Evolutionary conservation across 2,113 vertebrate genomes (phyloP).

Genomic region (Hydrochoerus hydrochaeris): DNA sequence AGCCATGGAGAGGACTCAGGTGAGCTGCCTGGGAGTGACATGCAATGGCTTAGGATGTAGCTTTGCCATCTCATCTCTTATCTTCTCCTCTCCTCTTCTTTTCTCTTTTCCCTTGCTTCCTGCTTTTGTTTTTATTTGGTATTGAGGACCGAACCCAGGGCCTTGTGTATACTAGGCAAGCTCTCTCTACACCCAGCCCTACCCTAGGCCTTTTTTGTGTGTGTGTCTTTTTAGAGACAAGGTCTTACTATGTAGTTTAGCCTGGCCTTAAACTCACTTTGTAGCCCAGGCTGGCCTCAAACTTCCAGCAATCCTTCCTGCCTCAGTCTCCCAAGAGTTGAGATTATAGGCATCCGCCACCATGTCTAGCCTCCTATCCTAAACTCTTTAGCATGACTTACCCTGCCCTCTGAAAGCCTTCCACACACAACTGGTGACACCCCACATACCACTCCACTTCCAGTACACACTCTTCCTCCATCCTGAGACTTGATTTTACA

Average conservation of each 20-base stretch:
- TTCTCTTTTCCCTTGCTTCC: background rate
- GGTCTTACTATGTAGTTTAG: background rate
- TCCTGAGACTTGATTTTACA: background rate
- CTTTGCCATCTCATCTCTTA: background rate
- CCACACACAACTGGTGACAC: background rate
- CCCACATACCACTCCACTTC: background rate
- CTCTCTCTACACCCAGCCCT: background rate
- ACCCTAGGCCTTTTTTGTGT: background rate
- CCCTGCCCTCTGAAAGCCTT: background rate
- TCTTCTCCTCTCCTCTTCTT: background rate
- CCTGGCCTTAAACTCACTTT: background rate
- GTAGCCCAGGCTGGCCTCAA: background rate
- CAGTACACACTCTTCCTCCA: background rate
- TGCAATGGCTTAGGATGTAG: background rate
- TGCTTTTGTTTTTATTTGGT: too few relatives aligned
- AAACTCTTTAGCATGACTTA: background rate
- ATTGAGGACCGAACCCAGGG: background rate
- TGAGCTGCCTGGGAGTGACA: accelerated
- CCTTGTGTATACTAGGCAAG: background rate
- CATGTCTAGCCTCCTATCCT: background rate
- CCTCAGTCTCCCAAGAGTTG: background rate
- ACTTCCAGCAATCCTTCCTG: background rate
- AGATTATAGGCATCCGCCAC: background rate
- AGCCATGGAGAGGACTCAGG: background rate
- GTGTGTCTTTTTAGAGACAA: background rate